phyloP scores from a whole-genome alignment of 2,888 invertebrate genomes.

The Catotricha subobsoleta region DNA sequence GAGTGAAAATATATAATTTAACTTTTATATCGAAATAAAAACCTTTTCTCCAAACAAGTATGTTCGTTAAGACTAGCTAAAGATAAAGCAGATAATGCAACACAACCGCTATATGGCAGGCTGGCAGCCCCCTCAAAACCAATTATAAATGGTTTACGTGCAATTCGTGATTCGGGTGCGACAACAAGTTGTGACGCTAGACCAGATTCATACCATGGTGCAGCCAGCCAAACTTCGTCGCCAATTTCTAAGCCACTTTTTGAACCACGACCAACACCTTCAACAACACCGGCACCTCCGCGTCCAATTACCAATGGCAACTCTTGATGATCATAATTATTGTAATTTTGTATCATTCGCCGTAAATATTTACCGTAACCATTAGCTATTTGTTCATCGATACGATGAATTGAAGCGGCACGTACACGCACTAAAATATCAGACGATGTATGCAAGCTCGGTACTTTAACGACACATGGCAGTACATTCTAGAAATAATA shows the following conservation, averaged over 20 bases:
- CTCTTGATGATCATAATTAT: conserved; percentile 16
- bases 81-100: conserved; percentile 35
- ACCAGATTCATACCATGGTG: conserved; percentile 39
- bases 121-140: conserved; percentile 41
- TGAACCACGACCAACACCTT: conserved; percentile 40
- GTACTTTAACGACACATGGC: conserved; percentile 21
- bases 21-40: background rate
- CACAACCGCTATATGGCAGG: conserved; percentile 39
- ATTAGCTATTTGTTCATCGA: conserved; percentile 34
- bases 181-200: conserved; percentile 37
- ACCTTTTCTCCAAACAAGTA: conserved; percentile 17
- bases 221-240: conserved; percentile 41
- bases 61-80: conserved; percentile 31
- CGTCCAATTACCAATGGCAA: conserved; percentile 41
- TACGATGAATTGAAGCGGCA: conserved; percentile 33
- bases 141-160: conserved; percentile 35
- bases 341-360: conserved; percentile 21
- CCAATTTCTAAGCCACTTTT: conserved; percentile 35
- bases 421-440: conserved; percentile 36
- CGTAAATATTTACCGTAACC: conserved; percentile 33
- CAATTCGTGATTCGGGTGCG: conserved; percentile 33
- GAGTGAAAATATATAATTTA: background rate
- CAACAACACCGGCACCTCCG: conserved; percentile 41
- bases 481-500: conserved; percentile 10
- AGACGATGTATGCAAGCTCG: conserved; percentile 28